Evolutionary conservation across 2,113 vertebrate genomes (phyloP).

Genomic region (Xenopus laevis): DNA sequence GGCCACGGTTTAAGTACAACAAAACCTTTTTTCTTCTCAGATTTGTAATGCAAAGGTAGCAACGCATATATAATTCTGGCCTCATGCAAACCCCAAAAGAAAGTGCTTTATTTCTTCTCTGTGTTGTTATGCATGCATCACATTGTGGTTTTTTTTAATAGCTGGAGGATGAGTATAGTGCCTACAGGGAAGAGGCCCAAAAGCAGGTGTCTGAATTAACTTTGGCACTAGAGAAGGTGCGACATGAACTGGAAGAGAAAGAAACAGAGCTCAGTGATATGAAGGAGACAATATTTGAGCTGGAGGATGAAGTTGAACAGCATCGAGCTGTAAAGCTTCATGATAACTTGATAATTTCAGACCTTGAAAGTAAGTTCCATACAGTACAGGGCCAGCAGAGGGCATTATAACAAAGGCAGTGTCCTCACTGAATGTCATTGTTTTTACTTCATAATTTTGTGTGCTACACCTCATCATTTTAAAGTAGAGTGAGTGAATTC

Average conservation of each 20-base stretch:
- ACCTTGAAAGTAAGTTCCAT: conserved; percentile 83
- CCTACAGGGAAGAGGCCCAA: conserved; percentile 82
- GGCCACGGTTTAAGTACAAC: too few species aligned
- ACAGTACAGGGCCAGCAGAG: conserved; percentile 6
- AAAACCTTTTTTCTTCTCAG: too few species aligned
- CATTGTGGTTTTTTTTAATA: conserved; percentile 42
- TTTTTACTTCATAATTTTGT: too few species aligned
- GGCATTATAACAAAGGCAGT: conserved; percentile 3
- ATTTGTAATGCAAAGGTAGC: too few species aligned
- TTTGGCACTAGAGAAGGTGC: conserved; percentile 76
- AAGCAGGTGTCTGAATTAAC: conserved; percentile 84
- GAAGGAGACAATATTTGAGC: conserved; percentile 94
- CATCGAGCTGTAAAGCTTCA: conserved; percentile 92
- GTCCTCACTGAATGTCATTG: not conserved
- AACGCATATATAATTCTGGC: too few species aligned
- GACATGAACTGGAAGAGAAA: conserved; percentile 81
- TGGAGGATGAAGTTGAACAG: conserved; percentile 95
- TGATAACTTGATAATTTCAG: conserved; percentile 92
- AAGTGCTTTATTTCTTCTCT: too few species aligned
- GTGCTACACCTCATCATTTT: too few species aligned
- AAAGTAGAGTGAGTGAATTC: too few species aligned
- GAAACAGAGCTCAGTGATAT: conserved; percentile 88
- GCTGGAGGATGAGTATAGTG: conserved; percentile 84
- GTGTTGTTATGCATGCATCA: too few species aligned
- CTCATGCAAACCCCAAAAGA: too few species aligned